phyloP scores from a whole-genome alignment of 2,888 invertebrate species.

The Morpho achilles region DNA sequence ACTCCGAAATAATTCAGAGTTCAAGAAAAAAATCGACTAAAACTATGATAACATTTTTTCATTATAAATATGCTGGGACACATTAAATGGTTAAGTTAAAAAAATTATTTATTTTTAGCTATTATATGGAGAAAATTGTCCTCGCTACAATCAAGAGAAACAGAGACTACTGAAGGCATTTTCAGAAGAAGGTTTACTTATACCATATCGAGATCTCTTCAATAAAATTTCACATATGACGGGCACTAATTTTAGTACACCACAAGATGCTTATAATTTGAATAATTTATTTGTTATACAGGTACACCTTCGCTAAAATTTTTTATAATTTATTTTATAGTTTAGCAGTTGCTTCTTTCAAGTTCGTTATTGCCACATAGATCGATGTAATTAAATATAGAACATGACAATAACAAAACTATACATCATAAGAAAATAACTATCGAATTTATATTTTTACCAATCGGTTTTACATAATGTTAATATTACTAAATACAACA shows the following conservation, averaged over 20 bases:
- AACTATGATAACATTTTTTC: too few species aligned
- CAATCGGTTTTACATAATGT: too few species aligned
- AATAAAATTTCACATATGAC: conserved; percentile 69
- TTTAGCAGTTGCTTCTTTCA: too few species aligned
- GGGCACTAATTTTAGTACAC: conserved; percentile 68
- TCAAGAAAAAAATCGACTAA: too few species aligned
- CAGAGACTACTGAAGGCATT: conserved; percentile 61
- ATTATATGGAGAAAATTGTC: conserved; percentile 69
- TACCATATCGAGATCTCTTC: conserved; percentile 64
- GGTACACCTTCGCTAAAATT: conserved; percentile 37
- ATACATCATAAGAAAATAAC: too few species aligned
- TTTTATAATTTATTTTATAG: too few species aligned
- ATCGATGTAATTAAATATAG: too few species aligned
- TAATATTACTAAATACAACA: not conserved
- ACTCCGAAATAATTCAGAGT: too few species aligned
- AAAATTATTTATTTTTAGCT: conserved; percentile 44
- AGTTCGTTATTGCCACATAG: too few species aligned
- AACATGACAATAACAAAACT: too few species aligned
- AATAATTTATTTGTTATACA: conserved; percentile 71
- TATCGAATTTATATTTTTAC: too few species aligned
- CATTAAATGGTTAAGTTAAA: not conserved
- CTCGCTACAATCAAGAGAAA: conserved; percentile 66
- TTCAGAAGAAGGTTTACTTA: conserved; percentile 58
- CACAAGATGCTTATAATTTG: conserved; percentile 65
- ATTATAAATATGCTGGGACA: too few species aligned